phyloP scores from a whole-genome alignment of 2,797 vertebrate genomes.

The Melanotaenia trifasciata region DNA sequence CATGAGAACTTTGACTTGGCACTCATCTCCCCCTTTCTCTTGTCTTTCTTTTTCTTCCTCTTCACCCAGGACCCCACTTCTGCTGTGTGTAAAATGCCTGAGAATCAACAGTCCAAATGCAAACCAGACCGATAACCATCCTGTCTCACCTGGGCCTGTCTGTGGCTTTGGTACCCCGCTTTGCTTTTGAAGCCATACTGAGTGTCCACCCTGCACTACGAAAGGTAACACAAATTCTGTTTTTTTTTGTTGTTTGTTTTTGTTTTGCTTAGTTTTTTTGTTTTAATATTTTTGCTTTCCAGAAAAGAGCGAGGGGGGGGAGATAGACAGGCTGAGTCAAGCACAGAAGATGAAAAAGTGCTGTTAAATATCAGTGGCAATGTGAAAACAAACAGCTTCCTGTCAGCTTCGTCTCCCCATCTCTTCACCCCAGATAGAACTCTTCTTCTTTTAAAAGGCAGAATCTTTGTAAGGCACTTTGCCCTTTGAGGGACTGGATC shows the following conservation, averaged over 20 bases:
- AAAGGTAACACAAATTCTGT: constrained; percentile 55
- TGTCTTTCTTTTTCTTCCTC: constrained; percentile 39
- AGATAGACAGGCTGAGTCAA: constrained; percentile 43
- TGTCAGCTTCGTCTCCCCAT: constrained; percentile 30
- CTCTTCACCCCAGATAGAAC: constrained; percentile 52
- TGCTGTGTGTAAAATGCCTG: constrained; percentile 56
- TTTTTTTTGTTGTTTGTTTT: constrained; percentile 27
- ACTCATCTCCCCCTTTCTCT: constrained; percentile 44
- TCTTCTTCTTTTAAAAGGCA: constrained; percentile 52
- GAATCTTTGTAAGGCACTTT: constrained; percentile 63
- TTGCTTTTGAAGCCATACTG: constrained; percentile 57
- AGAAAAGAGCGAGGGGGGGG: too few relatives aligned
- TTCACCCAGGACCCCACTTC: constrained; percentile 21
- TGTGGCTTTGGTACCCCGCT: constrained; percentile 55
- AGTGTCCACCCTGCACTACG: constrained; percentile 53
- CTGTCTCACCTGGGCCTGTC: constrained; percentile 75
- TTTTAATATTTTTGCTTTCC: constrained; percentile 42
- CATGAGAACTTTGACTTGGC: constrained; percentile 84
- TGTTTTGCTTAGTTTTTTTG: constrained; percentile 26
- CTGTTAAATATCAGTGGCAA: constrained; percentile 64
- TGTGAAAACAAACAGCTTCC: constrained; percentile 68
- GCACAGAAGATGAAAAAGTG: constrained; percentile 57
- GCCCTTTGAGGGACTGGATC: constrained; percentile 34
- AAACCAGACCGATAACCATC: constrained; percentile 84
- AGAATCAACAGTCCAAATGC: constrained; percentile 82